These are phyloP conservation scores for Haemorhous mexicanus DNA, from an alignment of 2,113 vertebrate genomes.

Conservation along the genomic window DNA sequence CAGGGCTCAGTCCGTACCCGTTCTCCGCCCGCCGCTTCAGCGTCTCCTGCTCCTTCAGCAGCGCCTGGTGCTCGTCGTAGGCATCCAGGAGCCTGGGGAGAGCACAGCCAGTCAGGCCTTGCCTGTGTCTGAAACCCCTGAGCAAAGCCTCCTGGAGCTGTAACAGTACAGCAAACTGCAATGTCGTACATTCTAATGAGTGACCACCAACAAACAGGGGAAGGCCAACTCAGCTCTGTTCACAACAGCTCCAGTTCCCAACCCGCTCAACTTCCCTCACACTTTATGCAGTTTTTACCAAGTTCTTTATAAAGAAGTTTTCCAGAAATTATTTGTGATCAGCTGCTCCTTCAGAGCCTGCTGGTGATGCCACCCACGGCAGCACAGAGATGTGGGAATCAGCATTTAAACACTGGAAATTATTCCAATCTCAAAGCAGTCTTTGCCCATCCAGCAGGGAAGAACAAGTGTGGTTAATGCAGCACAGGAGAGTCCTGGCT, in stretches of 20 bases:
- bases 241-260: neutral
- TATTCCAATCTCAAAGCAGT: neutral
- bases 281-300: neutral
- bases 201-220: accelerated
- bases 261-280: neutral
- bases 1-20: conserved; percentile 66
- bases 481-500: neutral
- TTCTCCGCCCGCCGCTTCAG: conserved; percentile 92
- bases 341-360: neutral
- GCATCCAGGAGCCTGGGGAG: conserved; percentile 83
- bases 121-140: accelerated
- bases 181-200: accelerated
- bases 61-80: conserved; percentile 89
- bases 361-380: neutral
- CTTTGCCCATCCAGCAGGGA: neutral
- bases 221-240: accelerated
- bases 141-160: accelerated
- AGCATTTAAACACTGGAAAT: neutral
- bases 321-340: neutral
- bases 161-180: accelerated
- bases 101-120: neutral
- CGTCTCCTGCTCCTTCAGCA: conserved; percentile 89
- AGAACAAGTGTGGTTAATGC: accelerated
- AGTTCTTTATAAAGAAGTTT: neutral
- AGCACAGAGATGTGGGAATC: neutral